Conservation (phyloP, 1,140 invertebrate genomes). For the Argopecten irradians region DNA sequence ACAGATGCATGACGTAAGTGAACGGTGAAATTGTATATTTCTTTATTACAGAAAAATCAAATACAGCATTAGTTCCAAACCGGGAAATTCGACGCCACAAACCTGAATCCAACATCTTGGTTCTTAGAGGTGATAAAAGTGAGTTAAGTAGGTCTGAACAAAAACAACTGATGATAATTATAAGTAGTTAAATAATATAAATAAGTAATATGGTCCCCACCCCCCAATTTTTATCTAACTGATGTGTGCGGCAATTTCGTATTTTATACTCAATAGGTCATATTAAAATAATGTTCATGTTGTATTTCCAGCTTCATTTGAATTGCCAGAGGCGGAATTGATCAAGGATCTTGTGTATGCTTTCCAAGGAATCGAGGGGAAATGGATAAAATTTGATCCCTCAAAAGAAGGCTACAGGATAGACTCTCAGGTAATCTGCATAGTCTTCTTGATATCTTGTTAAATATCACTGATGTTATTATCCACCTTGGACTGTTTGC, state of each 20-base stretch:
- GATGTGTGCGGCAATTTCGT: too few relatives aligned
- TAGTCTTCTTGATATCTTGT: neutral
- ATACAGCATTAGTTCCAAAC: constrained; percentile 48
- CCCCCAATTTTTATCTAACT: too few relatives aligned
- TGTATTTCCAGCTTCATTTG: constrained; percentile 63
- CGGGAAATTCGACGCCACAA: constrained; percentile 23
- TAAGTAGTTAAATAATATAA: neutral
- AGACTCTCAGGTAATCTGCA: constrained; percentile 80
- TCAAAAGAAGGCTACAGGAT: constrained; percentile 83
- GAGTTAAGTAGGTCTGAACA: neutral
- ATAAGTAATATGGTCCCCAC: too few relatives aligned
- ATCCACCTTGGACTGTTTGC: too few relatives aligned
- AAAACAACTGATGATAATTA: neutral
- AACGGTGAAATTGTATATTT: neutral
- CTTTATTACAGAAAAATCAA: constrained; percentile 24
- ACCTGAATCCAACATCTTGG: neutral
- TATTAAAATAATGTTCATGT: too few relatives aligned
- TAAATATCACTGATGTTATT: neutral
- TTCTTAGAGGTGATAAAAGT: constrained; percentile 36
- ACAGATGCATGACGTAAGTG: too few relatives aligned
- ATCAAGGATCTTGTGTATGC: constrained; percentile 88
- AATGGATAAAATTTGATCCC: constrained; percentile 84
- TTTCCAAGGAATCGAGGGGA: constrained; percentile 89
- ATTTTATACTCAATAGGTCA: too few relatives aligned
- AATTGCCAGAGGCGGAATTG: constrained; percentile 78